Evolutionary conservation across 2,113 vertebrate genomes (phyloP), one percentile per base, ranked within the genome.

Genomic region (Trochalopteron elliotii): DNA sequence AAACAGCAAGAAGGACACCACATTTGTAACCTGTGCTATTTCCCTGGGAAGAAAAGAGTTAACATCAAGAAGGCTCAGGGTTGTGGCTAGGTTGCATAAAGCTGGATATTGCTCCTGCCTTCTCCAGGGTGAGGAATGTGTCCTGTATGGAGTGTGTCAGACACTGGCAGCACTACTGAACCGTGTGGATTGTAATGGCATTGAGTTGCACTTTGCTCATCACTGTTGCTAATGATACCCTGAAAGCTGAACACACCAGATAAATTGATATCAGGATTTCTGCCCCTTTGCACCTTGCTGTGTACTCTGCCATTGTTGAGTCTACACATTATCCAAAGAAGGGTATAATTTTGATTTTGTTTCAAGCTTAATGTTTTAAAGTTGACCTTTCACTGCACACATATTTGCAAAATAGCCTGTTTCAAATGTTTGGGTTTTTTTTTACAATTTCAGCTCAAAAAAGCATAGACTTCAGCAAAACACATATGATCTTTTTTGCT

Each of bases 231-330:
- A 55, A 52, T 27, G 17, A 33, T 55, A 39, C 52, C 68, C 35
- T 65, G 67, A 92, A 93, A 90, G 64, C 35, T 60, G 69, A 86
- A 85, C 0, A 0, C 44, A 33, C 33, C 0, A 0, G 33, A 68
- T 60, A 67, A 82, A 44, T 15, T 40, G 23, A 4, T 90, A 57
- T 7, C 64, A 89, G 52, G 22, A 78, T 50, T 93, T 92, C 56
- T 86, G 47, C 52, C 85, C 64, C 40, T 82, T 92, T 83, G 63
- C 37, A 67, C 75, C 81, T 80, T 60, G 37, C 33, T 75, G 42
- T 47, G 24, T 33, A 33, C n/a, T 59, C 18, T 56, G 22, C 52
- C 17, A 4, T 24, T 67, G 30, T 42, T 60, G n/a, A 78, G 45
- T 72, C 56, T 22, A 53, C 9, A 18, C 0, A 0, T 57, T 55